Evolutionary conservation across 2,113 vertebrate species (phyloP).

Genomic region (Petrocephalus zakoni): DNA sequence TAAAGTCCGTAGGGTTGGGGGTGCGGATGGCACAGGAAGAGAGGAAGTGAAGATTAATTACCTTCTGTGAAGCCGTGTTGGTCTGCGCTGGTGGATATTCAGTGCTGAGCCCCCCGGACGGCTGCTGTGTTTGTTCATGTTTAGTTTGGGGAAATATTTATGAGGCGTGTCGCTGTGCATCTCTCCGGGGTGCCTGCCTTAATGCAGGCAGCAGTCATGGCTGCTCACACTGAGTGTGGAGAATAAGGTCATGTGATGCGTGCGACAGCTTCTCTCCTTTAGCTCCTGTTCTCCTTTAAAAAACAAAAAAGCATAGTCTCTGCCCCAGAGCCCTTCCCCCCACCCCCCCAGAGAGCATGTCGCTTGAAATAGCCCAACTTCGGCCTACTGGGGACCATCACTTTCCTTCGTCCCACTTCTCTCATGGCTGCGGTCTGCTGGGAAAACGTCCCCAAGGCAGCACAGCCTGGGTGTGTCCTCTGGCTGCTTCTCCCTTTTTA

Average conservation of each 20-base stretch:
- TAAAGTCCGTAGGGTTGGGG: neutral
- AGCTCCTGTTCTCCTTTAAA: neutral
- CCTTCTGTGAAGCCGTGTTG: neutral
- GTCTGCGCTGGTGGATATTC: neutral
- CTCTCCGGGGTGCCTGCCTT: neutral
- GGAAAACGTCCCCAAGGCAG: neutral
- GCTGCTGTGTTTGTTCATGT: slow-evolving; percentile 9
- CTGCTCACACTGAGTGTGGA: neutral
- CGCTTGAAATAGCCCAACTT: slow-evolving; percentile 63
- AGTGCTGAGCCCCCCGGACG: neutral
- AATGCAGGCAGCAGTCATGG: neutral
- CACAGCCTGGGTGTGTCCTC: neutral
- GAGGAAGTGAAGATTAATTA: slow-evolving; percentile 2
- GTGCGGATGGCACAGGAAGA: neutral
- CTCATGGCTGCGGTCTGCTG: slow-evolving; percentile 55
- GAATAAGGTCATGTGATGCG: neutral
- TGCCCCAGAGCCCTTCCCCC: slow-evolving; percentile 3
- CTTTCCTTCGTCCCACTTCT: slow-evolving; percentile 64
- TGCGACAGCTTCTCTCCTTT: neutral
- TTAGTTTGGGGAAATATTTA: neutral
- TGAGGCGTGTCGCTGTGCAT: neutral
- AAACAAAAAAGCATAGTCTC: slow-evolving; percentile 32
- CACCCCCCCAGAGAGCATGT: slow-evolving; percentile 38
- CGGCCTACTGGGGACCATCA: slow-evolving; percentile 47
- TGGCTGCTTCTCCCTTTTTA: neutral